Evolutionary conservation across 2,113 vertebrate species (phyloP).

Genomic region (Cariama cristata): DNA sequence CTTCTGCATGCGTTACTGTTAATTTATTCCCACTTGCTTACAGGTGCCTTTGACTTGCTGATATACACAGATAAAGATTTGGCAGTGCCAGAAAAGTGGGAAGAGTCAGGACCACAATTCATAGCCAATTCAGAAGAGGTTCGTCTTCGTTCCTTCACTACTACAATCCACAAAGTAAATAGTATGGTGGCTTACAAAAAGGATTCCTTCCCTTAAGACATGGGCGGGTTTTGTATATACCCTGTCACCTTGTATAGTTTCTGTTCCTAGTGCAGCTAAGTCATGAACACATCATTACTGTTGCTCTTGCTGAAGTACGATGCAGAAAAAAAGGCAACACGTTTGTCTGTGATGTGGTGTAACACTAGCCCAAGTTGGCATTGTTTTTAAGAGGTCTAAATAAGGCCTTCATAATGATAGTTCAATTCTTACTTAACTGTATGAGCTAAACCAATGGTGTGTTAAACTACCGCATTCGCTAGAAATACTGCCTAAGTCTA

Average conservation of each 20-base stretch:
- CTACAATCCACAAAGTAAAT: conserved; percentile 94
- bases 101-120: conserved; percentile 93
- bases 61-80: conserved; percentile 95
- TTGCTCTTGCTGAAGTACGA: not conserved
- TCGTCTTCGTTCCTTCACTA: conserved; percentile 92
- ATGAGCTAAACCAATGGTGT: not conserved
- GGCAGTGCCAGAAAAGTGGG: conserved; percentile 93
- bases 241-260: not conserved
- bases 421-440: not conserved
- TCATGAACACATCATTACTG: not conserved
- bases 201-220: conserved; percentile 59
- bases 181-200: conserved; percentile 92
- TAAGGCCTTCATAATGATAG: not conserved
- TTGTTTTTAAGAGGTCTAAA: not conserved
- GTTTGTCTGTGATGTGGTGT: not conserved
- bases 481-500: not conserved
- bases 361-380: not conserved
- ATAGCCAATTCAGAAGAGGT: conserved; percentile 94
- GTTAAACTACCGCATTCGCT: not conserved
- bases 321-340: not conserved
- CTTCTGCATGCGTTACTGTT: accelerated
- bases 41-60: conserved; percentile 96
- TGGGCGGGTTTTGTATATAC: not conserved
- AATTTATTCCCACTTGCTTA: not conserved
- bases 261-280: not conserved